Evolutionary conservation across 2,888 invertebrate genomes (phyloP), one percentile per base, ranked within the genome.

Genomic region (Lamproptera curius): DNA sequence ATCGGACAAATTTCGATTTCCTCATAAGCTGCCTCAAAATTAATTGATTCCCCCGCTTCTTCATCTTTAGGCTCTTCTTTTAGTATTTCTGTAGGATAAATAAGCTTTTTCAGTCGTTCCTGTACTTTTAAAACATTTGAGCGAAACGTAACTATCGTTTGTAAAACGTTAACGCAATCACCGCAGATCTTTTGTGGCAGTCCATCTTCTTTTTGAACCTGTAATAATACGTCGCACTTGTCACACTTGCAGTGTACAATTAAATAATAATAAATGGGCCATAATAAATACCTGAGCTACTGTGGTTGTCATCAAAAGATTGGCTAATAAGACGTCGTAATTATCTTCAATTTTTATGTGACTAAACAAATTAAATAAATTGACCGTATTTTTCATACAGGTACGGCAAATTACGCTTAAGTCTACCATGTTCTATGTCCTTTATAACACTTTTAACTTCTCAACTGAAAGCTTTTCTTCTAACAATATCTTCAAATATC

Each of bases 141-240:
- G 26, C 81, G 74, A 59, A 86, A 82, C 53, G 63, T 63, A 61
- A 89, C 89, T 8, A 89, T 70, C 5, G 82, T 70, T 46, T 89
- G 72, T 11, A 91, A 73, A 44, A 79, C 73, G 49, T 76, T 76
- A 0, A 85, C 78, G 66, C 92, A 92, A 5, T 77, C 71, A 52
- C 73, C 59, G 60, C 92, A 92, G 39, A 92, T 75, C 44, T 83
- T 83, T 60, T 91, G 89, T 0, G 92, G 91, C 45, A 92, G 65
- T 31, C 89, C 89, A 74, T 92, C 92, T 33, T 85, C 85, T 56
- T 67, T 63, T 10, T 63, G 58, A 1, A 83, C 67, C 88, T 88
- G 62, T 15, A 63, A 71, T 23, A 40, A 41, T 11, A 6, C 6
- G 10, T 5, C 10, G 28, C 2, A n/a, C 10, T 2, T 28, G 9